phyloP scores from a whole-genome alignment of 2,797 vertebrate species.

The Rhodeus uyekii region DNA sequence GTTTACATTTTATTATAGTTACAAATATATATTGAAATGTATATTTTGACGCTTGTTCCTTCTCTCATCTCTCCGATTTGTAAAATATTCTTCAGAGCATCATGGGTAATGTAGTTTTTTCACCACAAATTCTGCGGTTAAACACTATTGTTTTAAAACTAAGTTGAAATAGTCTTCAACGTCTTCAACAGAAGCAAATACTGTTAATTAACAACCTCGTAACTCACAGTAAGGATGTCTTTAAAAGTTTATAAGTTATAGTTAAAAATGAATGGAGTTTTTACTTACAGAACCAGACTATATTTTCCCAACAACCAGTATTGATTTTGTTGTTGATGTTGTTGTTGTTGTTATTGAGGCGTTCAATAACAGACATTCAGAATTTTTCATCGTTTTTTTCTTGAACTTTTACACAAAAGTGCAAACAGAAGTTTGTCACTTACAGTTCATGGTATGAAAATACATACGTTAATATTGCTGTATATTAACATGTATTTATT shows the following conservation, averaged over 20 bases:
- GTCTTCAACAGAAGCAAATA: not conserved
- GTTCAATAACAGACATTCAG: not conserved
- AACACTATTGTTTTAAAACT: not conserved
- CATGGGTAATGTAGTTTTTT: not conserved
- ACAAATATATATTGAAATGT: too few relatives aligned
- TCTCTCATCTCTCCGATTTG: not conserved
- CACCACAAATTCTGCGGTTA: not conserved
- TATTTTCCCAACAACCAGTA: too few relatives aligned
- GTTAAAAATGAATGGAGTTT: not conserved
- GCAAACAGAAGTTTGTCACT: not conserved
- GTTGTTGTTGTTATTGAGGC: too few relatives aligned
- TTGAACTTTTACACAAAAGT: not conserved
- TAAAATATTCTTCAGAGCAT: not conserved
- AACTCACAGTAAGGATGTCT: not conserved
- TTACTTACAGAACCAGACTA: not conserved
- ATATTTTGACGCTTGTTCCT: too few relatives aligned
- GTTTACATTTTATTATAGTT: too few relatives aligned
- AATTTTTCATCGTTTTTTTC: not conserved
- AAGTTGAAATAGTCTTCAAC: not conserved
- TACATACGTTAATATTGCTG: not conserved
- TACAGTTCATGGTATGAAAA: not conserved
- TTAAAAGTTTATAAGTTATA: not conserved
- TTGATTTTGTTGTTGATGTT: not conserved
- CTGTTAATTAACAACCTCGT: not conserved
- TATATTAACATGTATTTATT: not conserved